Evolutionary conservation across 2,113 vertebrate genomes (phyloP).

Genomic region (Scatophagus argus): DNA sequence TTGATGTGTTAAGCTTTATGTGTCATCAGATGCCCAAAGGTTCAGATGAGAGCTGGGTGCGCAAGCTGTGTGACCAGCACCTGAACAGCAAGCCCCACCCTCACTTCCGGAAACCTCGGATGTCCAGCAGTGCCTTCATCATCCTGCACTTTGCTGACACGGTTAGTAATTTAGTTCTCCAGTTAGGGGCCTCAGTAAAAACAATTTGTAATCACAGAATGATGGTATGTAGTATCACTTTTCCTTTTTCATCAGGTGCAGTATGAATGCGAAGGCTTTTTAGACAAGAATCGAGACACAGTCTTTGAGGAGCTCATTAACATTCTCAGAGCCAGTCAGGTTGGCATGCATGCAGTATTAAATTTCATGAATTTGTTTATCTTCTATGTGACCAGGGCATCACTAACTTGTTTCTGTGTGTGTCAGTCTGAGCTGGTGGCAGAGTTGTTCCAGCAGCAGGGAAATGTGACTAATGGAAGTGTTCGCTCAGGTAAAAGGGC

Average conservation of each 20-base stretch:
- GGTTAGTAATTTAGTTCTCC: slow-evolving; percentile 61
- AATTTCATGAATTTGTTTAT: neutral
- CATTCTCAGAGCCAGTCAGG: slow-evolving; percentile 88
- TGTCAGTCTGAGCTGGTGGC: slow-evolving; percentile 83
- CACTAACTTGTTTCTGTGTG: neutral
- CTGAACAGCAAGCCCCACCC: slow-evolving; percentile 71
- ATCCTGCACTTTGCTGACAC: slow-evolving; percentile 86
- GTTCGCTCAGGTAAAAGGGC: slow-evolving; percentile 73
- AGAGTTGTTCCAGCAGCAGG: slow-evolving; percentile 83
- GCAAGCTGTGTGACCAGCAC: slow-evolving; percentile 85
- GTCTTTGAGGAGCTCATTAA: slow-evolving; percentile 87
- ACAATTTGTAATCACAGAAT: neutral
- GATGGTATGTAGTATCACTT: neutral
- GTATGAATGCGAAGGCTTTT: slow-evolving; percentile 84
- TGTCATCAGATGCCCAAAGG: slow-evolving; percentile 86
- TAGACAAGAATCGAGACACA: slow-evolving; percentile 87
- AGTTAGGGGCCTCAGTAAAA: neutral
- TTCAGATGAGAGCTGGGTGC: slow-evolving; percentile 85
- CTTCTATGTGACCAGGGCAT: neutral
- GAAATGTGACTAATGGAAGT: slow-evolving; percentile 59
- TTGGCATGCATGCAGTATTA: slow-evolving; percentile 9
- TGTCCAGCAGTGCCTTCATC: slow-evolving; percentile 81
- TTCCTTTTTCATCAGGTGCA: slow-evolving; percentile 78
- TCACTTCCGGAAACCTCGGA: slow-evolving; percentile 84
- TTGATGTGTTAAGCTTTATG: neutral